These are phyloP conservation scores for Platysteira castanea DNA, from an alignment of 2,113 vertebrate species.

Conservation along the genomic window DNA sequence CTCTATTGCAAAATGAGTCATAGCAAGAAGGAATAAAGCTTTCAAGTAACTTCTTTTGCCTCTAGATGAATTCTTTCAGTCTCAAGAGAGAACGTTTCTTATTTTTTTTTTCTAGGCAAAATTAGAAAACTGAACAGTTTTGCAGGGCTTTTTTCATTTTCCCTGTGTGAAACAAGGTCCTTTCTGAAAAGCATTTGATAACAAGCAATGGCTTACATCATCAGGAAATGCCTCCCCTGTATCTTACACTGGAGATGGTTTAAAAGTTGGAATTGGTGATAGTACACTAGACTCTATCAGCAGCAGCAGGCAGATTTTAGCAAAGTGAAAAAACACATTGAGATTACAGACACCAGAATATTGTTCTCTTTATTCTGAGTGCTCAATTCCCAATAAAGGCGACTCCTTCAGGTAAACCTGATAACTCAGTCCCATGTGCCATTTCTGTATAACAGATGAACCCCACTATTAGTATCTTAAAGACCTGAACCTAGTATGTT, in stretches of 20 bases:
- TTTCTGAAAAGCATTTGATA: background rate
- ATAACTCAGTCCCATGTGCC: fast-evolving
- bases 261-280: background rate
- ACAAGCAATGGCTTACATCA: background rate
- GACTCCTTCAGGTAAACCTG: background rate
- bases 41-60: background rate
- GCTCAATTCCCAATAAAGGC: background rate
- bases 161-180: background rate
- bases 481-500: background rate
- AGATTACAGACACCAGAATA: background rate
- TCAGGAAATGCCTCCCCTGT: background rate
- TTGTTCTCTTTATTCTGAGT: background rate
- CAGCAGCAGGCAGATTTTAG: background rate
- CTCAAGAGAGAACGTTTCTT: background rate
- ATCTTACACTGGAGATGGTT: background rate
- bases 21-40: background rate
- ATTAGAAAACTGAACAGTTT: background rate
- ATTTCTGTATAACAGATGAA: background rate
- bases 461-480: background rate
- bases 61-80: background rate
- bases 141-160: background rate
- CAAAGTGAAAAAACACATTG: background rate
- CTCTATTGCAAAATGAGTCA: background rate
- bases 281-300: background rate
- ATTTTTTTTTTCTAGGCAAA: background rate